These are phyloP conservation scores for Boleophthalmus pectinirostris DNA, from an alignment of 2,113 vertebrate species.

Conservation along the genomic window DNA sequence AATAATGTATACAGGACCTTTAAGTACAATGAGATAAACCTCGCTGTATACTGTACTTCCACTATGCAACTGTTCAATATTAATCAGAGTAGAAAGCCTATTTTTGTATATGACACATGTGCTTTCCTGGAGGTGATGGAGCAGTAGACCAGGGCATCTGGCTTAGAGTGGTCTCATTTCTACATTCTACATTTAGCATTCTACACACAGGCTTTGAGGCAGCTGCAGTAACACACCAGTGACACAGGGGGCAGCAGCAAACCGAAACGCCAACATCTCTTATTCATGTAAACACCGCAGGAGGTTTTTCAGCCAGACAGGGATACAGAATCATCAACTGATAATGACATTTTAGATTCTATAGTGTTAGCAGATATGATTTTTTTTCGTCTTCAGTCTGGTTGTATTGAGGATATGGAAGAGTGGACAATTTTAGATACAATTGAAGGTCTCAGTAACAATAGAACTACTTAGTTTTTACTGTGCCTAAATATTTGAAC, in stretches of 20 bases:
- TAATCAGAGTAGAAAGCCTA: background rate
- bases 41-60: background rate
- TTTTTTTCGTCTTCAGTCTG: background rate
- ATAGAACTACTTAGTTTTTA: no score
- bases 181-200: slow-evolving; percentile 16
- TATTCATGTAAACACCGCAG: slow-evolving; percentile 46
- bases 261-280: slow-evolving; percentile 49
- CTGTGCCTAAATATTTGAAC: no score
- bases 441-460: no score
- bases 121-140: slow-evolving; percentile 8
- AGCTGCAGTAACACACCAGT: slow-evolving; percentile 22
- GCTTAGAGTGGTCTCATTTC: slow-evolving; percentile 24
- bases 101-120: background rate
- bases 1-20: background rate
- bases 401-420: no score
- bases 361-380: background rate
- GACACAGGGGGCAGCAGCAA: slow-evolving; percentile 20
- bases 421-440: background rate
- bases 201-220: slow-evolving; percentile 18
- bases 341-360: background rate
- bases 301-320: slow-evolving; percentile 20
- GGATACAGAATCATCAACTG: slow-evolving; percentile 11
- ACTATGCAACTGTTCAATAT: background rate
- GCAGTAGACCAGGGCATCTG: slow-evolving; percentile 29
- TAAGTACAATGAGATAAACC: no score